Evolutionary conservation across 2,888 invertebrate genomes (phyloP), one percentile per base, ranked within the genome.

Genomic region (Oligia latruncula): DNA sequence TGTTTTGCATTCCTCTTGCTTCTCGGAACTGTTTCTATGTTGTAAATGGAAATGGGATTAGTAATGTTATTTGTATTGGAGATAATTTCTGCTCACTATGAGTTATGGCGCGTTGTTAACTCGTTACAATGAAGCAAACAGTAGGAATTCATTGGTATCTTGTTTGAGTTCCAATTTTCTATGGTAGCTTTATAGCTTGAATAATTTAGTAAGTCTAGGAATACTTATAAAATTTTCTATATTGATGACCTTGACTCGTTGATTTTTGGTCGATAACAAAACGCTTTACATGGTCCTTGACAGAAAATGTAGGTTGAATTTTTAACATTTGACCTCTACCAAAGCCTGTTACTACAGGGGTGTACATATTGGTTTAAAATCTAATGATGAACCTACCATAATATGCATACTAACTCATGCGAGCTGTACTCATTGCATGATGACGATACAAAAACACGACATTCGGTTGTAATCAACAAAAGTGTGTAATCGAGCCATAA

Each of bases 1-100:
- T 90, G 86, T 89, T 86, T 89, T 90, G 90, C 85, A 89, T 85
- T 86, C 86, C 83, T 74, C 80, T 87, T 77, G 75, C 67, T 85
- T 88, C 86, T 87, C 74, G 76, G 84, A 82, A 81, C 62, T 85
- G 77, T 88, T 86, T 83, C 84, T 84, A 79, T 79, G 72, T 85
- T 82, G 79, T 88, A 78, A 80, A 89, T 87, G 79, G 77, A 80
- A 87, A 82, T 89, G 75, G 86, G 86, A 87, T 85, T 80, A 79
- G 60, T 84, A 77, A 78, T 80, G n/a, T 77, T 77, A 79, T 84
- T 89, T 78, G 80, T 81, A 77, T 89, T 80, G 40, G 60, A 85
- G 74, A 89, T 89, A 76, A 86, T 86, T 87, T 80, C 76, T 73
- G 66, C 70, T 79, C 80, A 80, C 71, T 76, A 77, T 77, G 71